These are phyloP conservation scores for Eueides isabella DNA, from an alignment of 1,140 invertebrate species.

Conservation along the genomic window DNA sequence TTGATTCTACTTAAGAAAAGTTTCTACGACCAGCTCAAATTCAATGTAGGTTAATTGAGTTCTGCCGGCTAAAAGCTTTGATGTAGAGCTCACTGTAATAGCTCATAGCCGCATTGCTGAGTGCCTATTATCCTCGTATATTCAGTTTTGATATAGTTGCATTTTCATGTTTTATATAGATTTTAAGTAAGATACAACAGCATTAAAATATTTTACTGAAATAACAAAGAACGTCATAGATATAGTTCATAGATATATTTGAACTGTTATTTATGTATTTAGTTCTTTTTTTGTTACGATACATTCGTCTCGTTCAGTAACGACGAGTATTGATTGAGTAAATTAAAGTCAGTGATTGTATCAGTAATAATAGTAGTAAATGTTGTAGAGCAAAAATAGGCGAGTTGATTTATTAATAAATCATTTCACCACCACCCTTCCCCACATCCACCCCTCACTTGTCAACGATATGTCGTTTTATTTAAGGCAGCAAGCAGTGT, in stretches of 20 bases:
- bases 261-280: too few relatives aligned
- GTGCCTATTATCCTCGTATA: constrained; percentile 29
- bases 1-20: constrained; percentile 43
- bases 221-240: neutral
- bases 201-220: neutral
- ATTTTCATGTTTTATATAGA: constrained; percentile 18
- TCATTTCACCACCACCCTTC: constrained; percentile 41
- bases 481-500: constrained; percentile 42
- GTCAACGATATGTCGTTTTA: constrained; percentile 51
- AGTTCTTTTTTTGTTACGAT: neutral
- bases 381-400: constrained; percentile 40
- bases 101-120: constrained; percentile 33
- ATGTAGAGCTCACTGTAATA: constrained; percentile 36
- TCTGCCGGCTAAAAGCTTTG: constrained; percentile 44
- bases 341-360: constrained; percentile 32
- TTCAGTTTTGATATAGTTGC: constrained; percentile 23
- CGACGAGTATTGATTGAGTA: constrained; percentile 17
- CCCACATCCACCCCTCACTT: constrained; percentile 31
- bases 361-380: constrained; percentile 31
- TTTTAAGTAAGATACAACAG: neutral
- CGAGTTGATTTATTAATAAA: constrained; percentile 48
- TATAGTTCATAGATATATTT: neutral
- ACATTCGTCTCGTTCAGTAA: neutral
- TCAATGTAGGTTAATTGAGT: constrained; percentile 50
- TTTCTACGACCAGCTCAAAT: constrained; percentile 39